Evolutionary conservation across 2,888 invertebrate species (phyloP), one percentile per base, ranked within the genome.

Genomic region (Drosophila siamana): DNA sequence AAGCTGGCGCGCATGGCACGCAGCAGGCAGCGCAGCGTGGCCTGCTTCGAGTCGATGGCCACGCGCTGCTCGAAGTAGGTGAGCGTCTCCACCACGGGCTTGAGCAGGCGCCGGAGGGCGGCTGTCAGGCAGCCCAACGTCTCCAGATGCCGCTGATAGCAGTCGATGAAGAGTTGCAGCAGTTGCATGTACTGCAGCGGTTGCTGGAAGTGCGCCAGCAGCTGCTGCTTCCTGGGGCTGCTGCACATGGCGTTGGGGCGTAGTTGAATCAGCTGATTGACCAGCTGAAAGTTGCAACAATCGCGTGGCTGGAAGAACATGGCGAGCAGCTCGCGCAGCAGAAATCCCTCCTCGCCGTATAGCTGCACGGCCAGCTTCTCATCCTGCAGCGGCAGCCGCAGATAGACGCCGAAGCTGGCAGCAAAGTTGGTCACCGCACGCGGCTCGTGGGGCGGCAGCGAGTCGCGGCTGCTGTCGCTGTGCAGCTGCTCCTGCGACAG

Each of bases 21-120:
- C 2, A 22, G 5, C 22, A 81, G 30, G 8, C 11, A 2, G 0
- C 2, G 2, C 2, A 79, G 5, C 0, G 5, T 36, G 0, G 19
- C 7, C 0, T 2, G 0, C 2, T 15, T 40, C 19, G 3, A 36
- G 2, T 60, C 56, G 4, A 1, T 5, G 9, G 13, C 5, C 11
- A 77, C 5, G 1, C 55, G 28, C 8, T 44, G 60, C 11, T 69
- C 72, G 2, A 52, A 80, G 5, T 55, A 13, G 0, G 69, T 63
- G 5, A 80, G 28, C 0, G 57, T 46, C n/a, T 81, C 79, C 9
- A 77, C 50, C 0, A 79, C 55, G 1, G 80, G 79, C 7, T 64
- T 67, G 0, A 80, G 50, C 7, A 80, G 26, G 0, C 71, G 65
- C 0, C 71, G 41, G 3, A 81, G 4, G 0, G 65, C 65, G 2